Base-by-base conservation (phyloP, 2,888 invertebrate species). In the Agrotis clavis region DNA sequence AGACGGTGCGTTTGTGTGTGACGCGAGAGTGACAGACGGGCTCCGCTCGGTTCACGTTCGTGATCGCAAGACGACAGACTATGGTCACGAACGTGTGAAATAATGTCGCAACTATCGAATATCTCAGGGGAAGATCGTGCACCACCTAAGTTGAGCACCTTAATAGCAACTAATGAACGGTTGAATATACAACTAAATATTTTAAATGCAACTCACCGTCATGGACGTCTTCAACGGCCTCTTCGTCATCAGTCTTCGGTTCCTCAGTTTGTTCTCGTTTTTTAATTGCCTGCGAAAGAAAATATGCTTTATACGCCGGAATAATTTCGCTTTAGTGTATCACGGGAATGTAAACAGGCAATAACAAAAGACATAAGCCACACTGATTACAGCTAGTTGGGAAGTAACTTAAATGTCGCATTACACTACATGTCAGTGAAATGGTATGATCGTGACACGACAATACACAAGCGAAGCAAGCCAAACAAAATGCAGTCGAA, bases 241-340 rank as follows among this genome's bases (percentile, higher is more conserved):
- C 94, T 78, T 95, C 95, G 65, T 95, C 95, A 81, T 96, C 95
- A 89, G 94, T 94, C 92, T 95, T 95, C 85, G 90, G 91, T 76
- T 95, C 94, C 51, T 94, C 95, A 65, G 91, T 91, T 79, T 91
- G 91, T 76, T 96, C 96, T 78, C 94, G 92, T 90, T 96, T 96
- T 88, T 96, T 96, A 86, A 96, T 96, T 83, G 96, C 96, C 96
- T 96, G 95, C 82, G 91, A 94, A 87, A 84, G 88, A 89, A 85
- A 79, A 35, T 3, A 67, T 56, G 76, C 83, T 85, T 81, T 84
- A 85, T 53, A 69, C 30, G 25, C 56, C 41, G 48, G 50, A 66
- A 67, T 64, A 60, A 71, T 68, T 67, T 50, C 25, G 51, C 59
- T 67, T 60, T 67, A 54, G 68, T 79, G 69, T 63, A 82, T 84